A percentile compares a stretch with the other conserved stretches of the same genome.
Evolutionary conservation across 2,113 vertebrate species (phyloP).

Genomic region (Corythaeola cristata): DNA sequence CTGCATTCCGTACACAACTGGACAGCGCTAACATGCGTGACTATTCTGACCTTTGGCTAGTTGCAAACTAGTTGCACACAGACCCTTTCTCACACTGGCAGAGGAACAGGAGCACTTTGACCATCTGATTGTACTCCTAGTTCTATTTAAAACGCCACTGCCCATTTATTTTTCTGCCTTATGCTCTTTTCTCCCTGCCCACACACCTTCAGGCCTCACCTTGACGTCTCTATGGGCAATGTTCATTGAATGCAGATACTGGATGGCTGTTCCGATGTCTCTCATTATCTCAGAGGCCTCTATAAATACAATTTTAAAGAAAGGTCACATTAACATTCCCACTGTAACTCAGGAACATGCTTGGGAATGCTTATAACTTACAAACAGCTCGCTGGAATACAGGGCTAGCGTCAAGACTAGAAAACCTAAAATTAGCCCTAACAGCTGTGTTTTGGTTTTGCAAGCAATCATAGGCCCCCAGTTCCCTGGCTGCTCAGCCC

Average conservation of each 20-base stretch:
- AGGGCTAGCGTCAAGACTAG: background rate
- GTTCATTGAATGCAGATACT: slow-evolving; percentile 89
- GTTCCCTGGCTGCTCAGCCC: background rate
- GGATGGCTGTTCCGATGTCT: slow-evolving; percentile 93
- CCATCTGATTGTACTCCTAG: background rate
- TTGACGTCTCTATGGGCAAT: slow-evolving; percentile 98
- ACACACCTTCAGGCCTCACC: slow-evolving; percentile 72
- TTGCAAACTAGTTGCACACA: background rate
- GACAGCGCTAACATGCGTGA: background rate
- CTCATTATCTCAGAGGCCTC: slow-evolving; percentile 95
- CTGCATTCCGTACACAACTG: background rate
- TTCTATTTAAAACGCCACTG: background rate
- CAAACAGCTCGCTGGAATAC: slow-evolving; percentile 53
- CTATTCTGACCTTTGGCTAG: background rate
- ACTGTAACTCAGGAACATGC: slow-evolving; percentile 18
- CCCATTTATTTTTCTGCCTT: background rate
- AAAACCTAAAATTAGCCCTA: slow-evolving; percentile 63
- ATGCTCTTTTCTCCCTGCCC: background rate
- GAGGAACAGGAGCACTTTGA: background rate
- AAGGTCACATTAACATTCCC: slow-evolving; percentile 71
- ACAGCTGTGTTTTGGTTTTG: slow-evolving; percentile 65
- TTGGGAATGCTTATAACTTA: slow-evolving; percentile 43
- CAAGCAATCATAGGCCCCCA: background rate
- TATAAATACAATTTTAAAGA: slow-evolving; percentile 68
- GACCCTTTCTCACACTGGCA: background rate